phyloP scores from a whole-genome alignment of 2,113 vertebrate genomes.

The Eulacestoma nigropectus region DNA sequence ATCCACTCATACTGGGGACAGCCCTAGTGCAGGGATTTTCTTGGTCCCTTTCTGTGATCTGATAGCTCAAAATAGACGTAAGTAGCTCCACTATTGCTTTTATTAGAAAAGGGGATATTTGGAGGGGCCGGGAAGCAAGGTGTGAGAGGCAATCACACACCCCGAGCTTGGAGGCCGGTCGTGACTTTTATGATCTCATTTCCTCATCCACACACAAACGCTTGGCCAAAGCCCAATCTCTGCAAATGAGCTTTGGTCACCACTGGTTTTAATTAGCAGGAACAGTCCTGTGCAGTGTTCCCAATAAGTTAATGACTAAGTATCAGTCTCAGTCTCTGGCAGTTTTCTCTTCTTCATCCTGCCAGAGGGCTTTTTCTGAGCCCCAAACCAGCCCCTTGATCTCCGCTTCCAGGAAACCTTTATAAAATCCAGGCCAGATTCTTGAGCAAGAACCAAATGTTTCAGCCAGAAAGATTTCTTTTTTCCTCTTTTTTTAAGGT shows the following conservation, averaged over 20 bases:
- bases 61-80: neutral
- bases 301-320: conserved; percentile 59
- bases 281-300: conserved; percentile 50
- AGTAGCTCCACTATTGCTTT: neutral
- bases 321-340: conserved; percentile 51
- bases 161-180: neutral
- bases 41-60: neutral
- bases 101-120: neutral
- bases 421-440: conserved; percentile 62
- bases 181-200: conserved; percentile 54
- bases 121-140: neutral
- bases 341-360: conserved; percentile 49
- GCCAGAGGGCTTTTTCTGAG: conserved; percentile 54
- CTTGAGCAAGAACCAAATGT: conserved; percentile 58
- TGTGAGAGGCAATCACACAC: conserved; percentile 47
- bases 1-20: neutral
- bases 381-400: conserved; percentile 54
- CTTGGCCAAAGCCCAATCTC: conserved; percentile 24
- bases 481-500: neutral
- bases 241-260: conserved; percentile 58
- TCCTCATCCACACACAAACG: conserved; percentile 38
- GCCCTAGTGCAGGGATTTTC: neutral
- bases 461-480: conserved; percentile 35
- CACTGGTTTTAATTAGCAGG: conserved; percentile 64
- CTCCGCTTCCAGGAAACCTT: conserved; percentile 63